phyloP scores from a whole-genome alignment of 2,797 vertebrate species.

The Gadopsis bispinosus region DNA sequence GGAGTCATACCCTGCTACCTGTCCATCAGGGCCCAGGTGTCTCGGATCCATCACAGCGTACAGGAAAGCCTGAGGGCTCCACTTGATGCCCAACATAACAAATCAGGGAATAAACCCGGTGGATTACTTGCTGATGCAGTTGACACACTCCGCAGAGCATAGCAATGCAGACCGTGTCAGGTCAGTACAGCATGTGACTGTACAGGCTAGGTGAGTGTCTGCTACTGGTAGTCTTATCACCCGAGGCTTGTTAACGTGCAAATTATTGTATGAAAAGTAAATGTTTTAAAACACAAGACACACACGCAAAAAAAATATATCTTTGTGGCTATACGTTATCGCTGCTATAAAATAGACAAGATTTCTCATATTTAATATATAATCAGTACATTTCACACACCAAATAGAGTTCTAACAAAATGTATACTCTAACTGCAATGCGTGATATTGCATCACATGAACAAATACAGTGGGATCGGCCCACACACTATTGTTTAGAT shows the following conservation, averaged over 20 bases:
- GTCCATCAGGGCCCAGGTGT: conserved; percentile 65
- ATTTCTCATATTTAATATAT: no score
- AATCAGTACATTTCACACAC: neutral
- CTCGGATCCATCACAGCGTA: conserved; percentile 58
- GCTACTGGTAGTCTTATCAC: neutral
- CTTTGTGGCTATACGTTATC: no score
- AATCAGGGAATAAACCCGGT: conserved; percentile 52
- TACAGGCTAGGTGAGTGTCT: neutral
- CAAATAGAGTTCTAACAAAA: neutral
- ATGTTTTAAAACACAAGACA: neutral
- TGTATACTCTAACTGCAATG: neutral
- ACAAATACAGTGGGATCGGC: conserved; percentile 1
- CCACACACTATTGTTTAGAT: conserved; percentile 39
- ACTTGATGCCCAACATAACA: conserved; percentile 55
- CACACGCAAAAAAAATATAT: no score
- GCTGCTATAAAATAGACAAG: neutral
- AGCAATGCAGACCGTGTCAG: conserved; percentile 24
- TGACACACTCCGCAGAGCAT: conserved; percentile 15
- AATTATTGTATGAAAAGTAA: neutral
- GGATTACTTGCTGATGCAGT: conserved; percentile 38
- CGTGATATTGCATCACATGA: conserved; percentile 1
- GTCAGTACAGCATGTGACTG: conserved; percentile 10
- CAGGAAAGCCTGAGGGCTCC: conserved; percentile 47
- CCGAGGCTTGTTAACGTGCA: neutral
- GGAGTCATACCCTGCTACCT: conserved; percentile 39